These are phyloP conservation scores for Penelope pileata DNA, from an alignment of 2,113 vertebrate genomes.

Conservation along the genomic window DNA sequence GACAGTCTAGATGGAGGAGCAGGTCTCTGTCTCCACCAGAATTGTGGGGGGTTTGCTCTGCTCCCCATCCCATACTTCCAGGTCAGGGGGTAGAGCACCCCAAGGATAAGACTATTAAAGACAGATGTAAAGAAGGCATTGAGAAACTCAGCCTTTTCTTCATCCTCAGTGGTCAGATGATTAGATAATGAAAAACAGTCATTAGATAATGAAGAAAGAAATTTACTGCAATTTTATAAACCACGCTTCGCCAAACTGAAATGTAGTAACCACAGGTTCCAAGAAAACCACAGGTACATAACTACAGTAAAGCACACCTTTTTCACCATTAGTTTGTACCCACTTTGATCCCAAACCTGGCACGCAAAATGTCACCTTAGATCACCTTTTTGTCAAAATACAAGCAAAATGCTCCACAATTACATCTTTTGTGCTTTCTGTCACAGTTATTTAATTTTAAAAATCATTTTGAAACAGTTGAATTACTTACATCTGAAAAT, in stretches of 20 bases:
- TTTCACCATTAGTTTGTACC: background rate
- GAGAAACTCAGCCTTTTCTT: too few relatives aligned
- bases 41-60: too few relatives aligned
- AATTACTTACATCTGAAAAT: slow-evolving; percentile 13
- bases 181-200: background rate
- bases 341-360: background rate
- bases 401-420: background rate
- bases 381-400: background rate
- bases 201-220: background rate
- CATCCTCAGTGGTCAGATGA: too few relatives aligned
- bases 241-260: background rate
- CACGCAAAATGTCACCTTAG: background rate
- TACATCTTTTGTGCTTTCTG: background rate
- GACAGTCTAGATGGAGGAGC: too few relatives aligned
- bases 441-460: background rate
- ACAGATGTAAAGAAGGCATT: too few relatives aligned
- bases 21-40: too few relatives aligned
- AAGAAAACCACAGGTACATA: background rate
- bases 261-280: background rate
- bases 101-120: too few relatives aligned
- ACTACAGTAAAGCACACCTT: background rate
- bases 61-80: too few relatives aligned
- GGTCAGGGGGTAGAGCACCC: too few relatives aligned
- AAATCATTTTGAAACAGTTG: background rate
- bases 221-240: background rate